Evolutionary conservation across 2,888 invertebrate species (phyloP), one percentile per base, ranked within the genome.

Genomic region (Odontocolon sp.): DNA sequence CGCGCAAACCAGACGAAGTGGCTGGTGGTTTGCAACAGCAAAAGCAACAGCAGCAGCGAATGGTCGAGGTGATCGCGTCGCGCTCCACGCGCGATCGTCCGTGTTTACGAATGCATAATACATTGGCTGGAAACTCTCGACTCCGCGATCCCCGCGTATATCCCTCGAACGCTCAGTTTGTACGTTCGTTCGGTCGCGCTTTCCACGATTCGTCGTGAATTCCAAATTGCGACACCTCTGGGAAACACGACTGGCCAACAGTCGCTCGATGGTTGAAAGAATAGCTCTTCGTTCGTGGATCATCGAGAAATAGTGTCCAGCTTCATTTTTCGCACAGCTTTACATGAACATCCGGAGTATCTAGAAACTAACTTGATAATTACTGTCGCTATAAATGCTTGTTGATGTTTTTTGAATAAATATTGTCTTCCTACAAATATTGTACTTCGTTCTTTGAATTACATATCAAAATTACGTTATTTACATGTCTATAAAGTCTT

Each of bases 71-170:
- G n/a, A n/a, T n/a, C n/a, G n/a, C n/a, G n/a, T n/a, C n/a, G n/a
- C n/a, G n/a, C n/a, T n/a, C n/a, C n/a, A 50, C 64, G 64, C 63
- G 50, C 77, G 63, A 77, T 77, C 77, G 50, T 40, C 66, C 80
- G 82, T 84, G 85, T 84, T 86, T 84, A 80, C 82, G 81, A 82
- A 87, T 86, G 83, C 84, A 83, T 81, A 82, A 87, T 87, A 86
- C 86, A 85, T 82, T 77, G 54, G 38, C 47, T 11, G 54, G 77
- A 78, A 82, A 76, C 63, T 74, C 82, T 77, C 83, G 81, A 83
- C 82, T 81, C 67, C 75, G 73, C 36, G 47, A 47, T 63, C 47
- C 28, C 45, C 45, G 28, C 38, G 16, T 28, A 31, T 21, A 6
- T 16, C 31, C 21, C 45, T n/a, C 50, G 23, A 21, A 61, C 61